A percentile compares a stretch with the other conserved stretches of the same genome.
phyloP scores from a whole-genome alignment of 2,888 invertebrate species.

The Bombylius discolor region DNA sequence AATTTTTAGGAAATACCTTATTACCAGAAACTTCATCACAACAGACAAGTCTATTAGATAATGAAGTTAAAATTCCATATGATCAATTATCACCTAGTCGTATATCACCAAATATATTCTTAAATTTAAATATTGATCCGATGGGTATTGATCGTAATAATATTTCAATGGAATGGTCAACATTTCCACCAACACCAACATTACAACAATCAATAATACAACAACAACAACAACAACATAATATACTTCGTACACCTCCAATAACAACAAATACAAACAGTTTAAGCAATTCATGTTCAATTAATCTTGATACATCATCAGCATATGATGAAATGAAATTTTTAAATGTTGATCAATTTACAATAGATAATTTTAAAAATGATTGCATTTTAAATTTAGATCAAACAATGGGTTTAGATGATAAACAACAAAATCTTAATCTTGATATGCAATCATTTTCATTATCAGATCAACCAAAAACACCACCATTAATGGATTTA shows the following conservation, averaged over 20 bases:
- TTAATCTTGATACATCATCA: conserved; percentile 29
- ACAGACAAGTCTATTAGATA: conserved; percentile 31
- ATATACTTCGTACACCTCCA: neutral
- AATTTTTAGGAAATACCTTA: conserved; percentile 24
- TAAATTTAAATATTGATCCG: conserved; percentile 35
- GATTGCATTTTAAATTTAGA: conserved; percentile 37
- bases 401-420: conserved; percentile 26
- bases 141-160: conserved; percentile 30
- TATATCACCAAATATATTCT: conserved; percentile 35
- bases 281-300: neutral
- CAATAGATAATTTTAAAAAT: conserved; percentile 36
- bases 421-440: conserved; percentile 17
- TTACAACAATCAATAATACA: neutral
- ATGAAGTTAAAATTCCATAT: conserved; percentile 27
- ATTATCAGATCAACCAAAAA: conserved; percentile 21
- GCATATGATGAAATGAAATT: conserved; percentile 37
- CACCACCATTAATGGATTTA: conserved; percentile 29
- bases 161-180: conserved; percentile 36
- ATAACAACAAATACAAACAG: neutral
- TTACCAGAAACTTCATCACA: conserved; percentile 31
- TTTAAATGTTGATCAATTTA: conserved; percentile 36
- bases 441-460: conserved; percentile 20
- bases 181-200: conserved; percentile 19
- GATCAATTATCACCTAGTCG: conserved; percentile 29
- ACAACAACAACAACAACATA: conserved; percentile 6